These are phyloP conservation scores for Drosophila mayaguana DNA, from an alignment of 2,888 invertebrate genomes.

Conservation along the genomic window DNA sequence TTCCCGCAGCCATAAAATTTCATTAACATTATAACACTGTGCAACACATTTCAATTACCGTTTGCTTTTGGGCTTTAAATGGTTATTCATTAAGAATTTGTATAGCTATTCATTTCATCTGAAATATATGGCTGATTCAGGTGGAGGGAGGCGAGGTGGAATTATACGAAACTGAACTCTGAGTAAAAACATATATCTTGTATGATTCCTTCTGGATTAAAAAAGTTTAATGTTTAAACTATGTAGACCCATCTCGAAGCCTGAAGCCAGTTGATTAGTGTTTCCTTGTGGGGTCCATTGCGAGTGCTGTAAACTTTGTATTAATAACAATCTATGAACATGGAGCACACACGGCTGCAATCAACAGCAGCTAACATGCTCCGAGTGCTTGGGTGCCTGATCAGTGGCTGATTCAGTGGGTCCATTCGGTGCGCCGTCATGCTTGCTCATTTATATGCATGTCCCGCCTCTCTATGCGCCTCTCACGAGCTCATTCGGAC, in stretches of 20 bases:
- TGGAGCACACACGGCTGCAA: conserved; percentile 3
- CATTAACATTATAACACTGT: conserved; percentile 56
- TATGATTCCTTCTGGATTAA: too few species aligned
- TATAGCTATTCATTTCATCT: neutral
- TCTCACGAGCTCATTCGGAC: conserved; percentile 6
- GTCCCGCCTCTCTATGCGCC: conserved; percentile 21
- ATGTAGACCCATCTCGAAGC: neutral
- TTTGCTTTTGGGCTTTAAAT: neutral
- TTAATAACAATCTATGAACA: conserved; percentile 46
- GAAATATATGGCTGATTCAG: neutral
- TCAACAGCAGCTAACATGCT: conserved; percentile 6
- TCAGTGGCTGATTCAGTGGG: conserved; percentile 14
- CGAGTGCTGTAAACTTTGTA: conserved; percentile 23
- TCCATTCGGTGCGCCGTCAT: conserved; percentile 37
- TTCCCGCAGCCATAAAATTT: conserved; percentile 50
- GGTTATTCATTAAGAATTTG: conserved; percentile 5
- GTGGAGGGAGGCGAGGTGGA: too few species aligned
- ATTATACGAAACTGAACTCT: neutral
- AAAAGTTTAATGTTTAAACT: too few species aligned
- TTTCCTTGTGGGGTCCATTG: conserved; percentile 25
- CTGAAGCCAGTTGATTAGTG: conserved; percentile 16
- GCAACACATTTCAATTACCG: conserved; percentile 40
- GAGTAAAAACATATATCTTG: too few species aligned
- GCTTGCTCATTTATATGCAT: conserved; percentile 55
- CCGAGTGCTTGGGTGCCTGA: neutral